Base-by-base conservation (phyloP, 2,888 invertebrate genomes). In the Drosophila tanythrix region DNA sequence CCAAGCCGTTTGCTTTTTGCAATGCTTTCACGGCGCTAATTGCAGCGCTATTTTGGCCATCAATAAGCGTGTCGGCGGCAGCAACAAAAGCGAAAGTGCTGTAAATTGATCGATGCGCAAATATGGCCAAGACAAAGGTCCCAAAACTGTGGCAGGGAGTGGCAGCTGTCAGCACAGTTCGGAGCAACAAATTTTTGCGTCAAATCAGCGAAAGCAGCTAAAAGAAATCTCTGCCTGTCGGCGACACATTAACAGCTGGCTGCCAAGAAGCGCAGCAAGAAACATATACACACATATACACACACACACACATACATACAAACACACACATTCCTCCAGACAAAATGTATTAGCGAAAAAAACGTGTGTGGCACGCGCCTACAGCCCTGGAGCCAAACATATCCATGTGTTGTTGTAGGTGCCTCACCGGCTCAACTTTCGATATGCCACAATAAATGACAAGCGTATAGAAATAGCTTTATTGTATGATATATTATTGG, bases 21-120 rank as follows among this genome's bases (percentile, higher is more conserved):
- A 62, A 78, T 73, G 85, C 88, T 83, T 82, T 79, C 64, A 84
- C 53, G 61, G 46, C 68, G 70, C 79, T 89, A 89, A 84, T 84
- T 84, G 89, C 89, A 70, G 13, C 72, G 67, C 69, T 62, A 70
- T 62, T 68, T 65, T 63, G 40, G 55, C 58, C 68, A 72, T 70
- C 70, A 52, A 64, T 76, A 69, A 69, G 40, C 48, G 27, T 29
- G 13, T 18, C 27, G 29, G 3, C 10, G 25, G 29, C 29, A 35
- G 52, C 53, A 21, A 55, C 29, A 65, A 65, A 75, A 72, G 73
- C 64, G 75, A 85, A 89, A 88, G 82, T 88, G 77, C 85, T 85
- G 90, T 72, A 88, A 85, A 71, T 77, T 84, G 85, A 89, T 82
- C 86, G 82, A 88, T 88, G 75, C 33, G 48, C 74, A 89, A 79